A percentile compares a stretch with the other conserved stretches of the same genome.
These are phyloP conservation scores for Actinernus sp. DNA, from an alignment of 92 coral and sea anemone genomes.

Conservation along the genomic window DNA sequence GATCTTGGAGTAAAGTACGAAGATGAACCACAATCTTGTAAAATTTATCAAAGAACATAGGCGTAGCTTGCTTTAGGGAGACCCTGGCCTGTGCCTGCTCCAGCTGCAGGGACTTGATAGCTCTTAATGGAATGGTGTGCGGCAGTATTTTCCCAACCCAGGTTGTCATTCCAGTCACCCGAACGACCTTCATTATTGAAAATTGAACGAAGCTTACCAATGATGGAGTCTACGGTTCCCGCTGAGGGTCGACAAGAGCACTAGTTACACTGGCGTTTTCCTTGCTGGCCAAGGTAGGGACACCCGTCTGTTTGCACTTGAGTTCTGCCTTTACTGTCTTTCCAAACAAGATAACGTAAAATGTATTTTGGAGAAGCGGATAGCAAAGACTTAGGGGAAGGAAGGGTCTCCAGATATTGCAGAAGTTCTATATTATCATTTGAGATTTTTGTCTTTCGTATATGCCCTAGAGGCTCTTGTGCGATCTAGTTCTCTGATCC, in stretches of 20 bases:
- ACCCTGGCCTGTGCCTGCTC: conserved; percentile 40
- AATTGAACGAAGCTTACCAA: conserved; percentile 3
- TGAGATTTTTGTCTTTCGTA: conserved; percentile 32
- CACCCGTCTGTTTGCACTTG: not conserved
- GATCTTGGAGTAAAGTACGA: conserved; percentile 12
- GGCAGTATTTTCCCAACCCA: not conserved
- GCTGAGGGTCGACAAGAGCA: too few relatives aligned
- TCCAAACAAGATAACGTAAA: conserved; percentile 14
- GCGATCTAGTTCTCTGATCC: conserved; percentile 13
- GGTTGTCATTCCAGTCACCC: not conserved
- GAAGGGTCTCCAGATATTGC: conserved; percentile 1
- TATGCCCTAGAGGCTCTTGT: conserved; percentile 7
- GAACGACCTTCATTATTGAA: not conserved
- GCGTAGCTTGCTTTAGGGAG: conserved; percentile 18
- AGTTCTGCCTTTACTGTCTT: not conserved
- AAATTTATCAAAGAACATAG: conserved; percentile 33
- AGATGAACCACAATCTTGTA: conserved; percentile 6
- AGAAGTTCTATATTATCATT: conserved; percentile 24
- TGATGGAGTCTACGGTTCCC: conserved; percentile 4
- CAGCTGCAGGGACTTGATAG: conserved; percentile 10
- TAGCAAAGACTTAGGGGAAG: conserved; percentile 3
- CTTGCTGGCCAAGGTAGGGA: too few relatives aligned
- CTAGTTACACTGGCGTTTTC: not conserved
- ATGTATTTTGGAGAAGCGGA: conserved; percentile 4
- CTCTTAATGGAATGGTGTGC: not conserved